phyloP scores from a whole-genome alignment of 2,797 vertebrate genomes.

The Catamblyrhynchus diadema region DNA sequence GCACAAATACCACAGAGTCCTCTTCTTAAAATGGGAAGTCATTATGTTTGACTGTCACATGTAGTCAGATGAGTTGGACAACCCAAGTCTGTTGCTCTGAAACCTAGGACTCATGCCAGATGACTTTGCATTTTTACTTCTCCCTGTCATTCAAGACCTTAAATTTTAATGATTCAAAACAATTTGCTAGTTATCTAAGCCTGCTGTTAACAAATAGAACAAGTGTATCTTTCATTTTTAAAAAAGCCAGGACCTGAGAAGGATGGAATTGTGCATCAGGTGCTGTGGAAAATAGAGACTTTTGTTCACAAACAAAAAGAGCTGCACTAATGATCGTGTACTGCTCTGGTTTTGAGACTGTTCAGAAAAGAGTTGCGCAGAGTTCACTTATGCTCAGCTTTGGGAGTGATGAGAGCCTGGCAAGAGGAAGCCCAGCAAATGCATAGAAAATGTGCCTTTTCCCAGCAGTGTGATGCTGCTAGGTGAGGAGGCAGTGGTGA shows the following conservation, averaged over 20 bases:
- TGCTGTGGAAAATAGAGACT: neutral
- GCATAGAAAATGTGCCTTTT: neutral
- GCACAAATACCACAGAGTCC: neutral
- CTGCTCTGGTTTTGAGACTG: neutral
- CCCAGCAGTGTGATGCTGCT: neutral
- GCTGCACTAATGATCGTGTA: neutral
- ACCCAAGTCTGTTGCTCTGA: neutral
- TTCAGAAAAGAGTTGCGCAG: neutral
- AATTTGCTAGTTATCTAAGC: neutral
- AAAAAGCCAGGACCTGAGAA: neutral
- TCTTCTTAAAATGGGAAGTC: neutral
- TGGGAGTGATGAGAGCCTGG: neutral
- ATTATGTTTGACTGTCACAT: neutral
- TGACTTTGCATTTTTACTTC: constrained; percentile 41
- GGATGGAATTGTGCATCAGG: neutral
- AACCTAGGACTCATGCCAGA: neutral
- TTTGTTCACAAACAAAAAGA: neutral
- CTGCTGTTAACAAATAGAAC: neutral
- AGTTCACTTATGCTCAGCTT: neutral
- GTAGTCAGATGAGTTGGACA: neutral
- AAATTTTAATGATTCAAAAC: neutral
- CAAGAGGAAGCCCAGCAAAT: neutral
- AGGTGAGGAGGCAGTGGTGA: neutral
- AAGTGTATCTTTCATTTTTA: neutral
- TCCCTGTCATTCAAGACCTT: neutral